Percentiles rank a stretch among this genome's conserved stretches.
phyloP scores from a whole-genome alignment of 2,113 vertebrate species.

The Hippocampus zosterae region DNA sequence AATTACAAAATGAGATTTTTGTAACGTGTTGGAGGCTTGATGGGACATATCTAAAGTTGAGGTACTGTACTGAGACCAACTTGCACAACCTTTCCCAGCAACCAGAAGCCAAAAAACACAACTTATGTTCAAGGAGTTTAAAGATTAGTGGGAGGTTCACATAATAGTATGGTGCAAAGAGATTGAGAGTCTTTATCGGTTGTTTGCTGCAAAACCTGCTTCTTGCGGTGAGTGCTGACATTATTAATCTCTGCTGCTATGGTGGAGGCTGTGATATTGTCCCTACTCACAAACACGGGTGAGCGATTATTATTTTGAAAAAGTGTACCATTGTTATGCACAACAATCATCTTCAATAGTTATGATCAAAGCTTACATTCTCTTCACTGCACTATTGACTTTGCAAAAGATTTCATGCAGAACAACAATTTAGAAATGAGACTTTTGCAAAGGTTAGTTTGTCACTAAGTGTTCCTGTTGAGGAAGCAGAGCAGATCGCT shows the following conservation, averaged over 20 bases:
- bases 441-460: slow-evolving; percentile 38
- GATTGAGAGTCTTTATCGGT: slow-evolving; percentile 4
- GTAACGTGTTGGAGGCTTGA: background rate
- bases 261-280: background rate
- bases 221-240: background rate
- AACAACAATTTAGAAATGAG: slow-evolving; percentile 40
- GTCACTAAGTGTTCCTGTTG: slow-evolving; percentile 19
- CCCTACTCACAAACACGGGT: background rate
- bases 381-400: slow-evolving; percentile 38
- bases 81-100: background rate
- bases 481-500: background rate
- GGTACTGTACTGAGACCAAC: background rate
- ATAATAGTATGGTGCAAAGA: background rate
- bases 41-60: background rate
- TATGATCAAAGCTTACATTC: slow-evolving; percentile 29
- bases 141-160: background rate
- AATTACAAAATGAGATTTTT: background rate
- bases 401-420: slow-evolving; percentile 37
- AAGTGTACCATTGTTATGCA: background rate
- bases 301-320: slow-evolving; percentile 1
- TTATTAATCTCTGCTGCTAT: slow-evolving; percentile 1
- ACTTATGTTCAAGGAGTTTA: background rate
- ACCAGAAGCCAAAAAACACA: background rate
- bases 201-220: background rate
- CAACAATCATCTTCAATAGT: background rate